A percentile compares a stretch with the other conserved stretches of the same genome.
These are phyloP conservation scores for Poecilobothrus nobilitatus DNA, from an alignment of 2,888 invertebrate genomes.

Conservation along the genomic window DNA sequence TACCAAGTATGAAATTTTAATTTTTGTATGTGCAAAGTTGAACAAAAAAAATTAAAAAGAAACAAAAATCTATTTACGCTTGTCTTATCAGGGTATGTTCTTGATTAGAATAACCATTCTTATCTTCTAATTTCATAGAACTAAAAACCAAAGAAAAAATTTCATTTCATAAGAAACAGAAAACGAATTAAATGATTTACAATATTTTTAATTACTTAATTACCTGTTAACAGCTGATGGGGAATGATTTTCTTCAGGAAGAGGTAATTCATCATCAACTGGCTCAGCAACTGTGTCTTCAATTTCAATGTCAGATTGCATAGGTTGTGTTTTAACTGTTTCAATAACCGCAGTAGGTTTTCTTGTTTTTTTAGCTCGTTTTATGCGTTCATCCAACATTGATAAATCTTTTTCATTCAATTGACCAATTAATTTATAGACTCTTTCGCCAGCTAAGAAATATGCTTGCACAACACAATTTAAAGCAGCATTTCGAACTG, in stretches of 20 bases:
- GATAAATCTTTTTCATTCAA: constrained; percentile 92
- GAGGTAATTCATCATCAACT: constrained; percentile 37
- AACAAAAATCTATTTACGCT: constrained; percentile 18
- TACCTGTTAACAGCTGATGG: constrained; percentile 25
- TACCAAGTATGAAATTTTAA: background rate
- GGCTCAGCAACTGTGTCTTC: constrained; percentile 41
- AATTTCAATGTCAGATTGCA: constrained; percentile 37
- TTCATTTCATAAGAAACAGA: constrained; percentile 9
- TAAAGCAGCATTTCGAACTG: constrained; percentile 89
- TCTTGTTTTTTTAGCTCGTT: constrained; percentile 68
- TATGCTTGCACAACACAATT: constrained; percentile 89
- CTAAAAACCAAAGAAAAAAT: constrained; percentile 8
- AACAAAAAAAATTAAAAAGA: constrained; percentile 13
- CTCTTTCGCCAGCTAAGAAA: constrained; percentile 76
- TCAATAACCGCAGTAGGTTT: constrained; percentile 40
- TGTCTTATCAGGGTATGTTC: constrained; percentile 10
- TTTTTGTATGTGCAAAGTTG: background rate
- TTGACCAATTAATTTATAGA: constrained; percentile 86
- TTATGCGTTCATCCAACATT: constrained; percentile 90
- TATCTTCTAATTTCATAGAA: constrained; percentile 9
- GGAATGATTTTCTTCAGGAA: constrained; percentile 36
- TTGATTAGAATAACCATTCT: constrained; percentile 5
- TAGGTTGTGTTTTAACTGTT: constrained; percentile 40
- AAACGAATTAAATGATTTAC: constrained; percentile 9
- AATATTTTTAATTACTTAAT: background rate